Conservation (phyloP, 2,113 vertebrate species). For the Heterocephalus glaber region DNA sequence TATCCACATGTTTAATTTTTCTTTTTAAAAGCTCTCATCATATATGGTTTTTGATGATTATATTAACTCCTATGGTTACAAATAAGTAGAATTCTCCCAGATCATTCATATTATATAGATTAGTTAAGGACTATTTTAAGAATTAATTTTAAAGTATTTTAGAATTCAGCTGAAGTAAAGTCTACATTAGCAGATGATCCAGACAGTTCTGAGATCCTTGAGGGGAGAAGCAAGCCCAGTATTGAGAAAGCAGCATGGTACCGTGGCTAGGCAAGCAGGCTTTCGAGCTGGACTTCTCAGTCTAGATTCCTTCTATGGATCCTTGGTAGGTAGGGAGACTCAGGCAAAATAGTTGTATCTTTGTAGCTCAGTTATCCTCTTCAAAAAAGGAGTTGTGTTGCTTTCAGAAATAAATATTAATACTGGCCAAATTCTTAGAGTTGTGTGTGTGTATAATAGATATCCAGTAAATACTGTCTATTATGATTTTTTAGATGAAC, state of each 20-base stretch:
- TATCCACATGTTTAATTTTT: neutral
- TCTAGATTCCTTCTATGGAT: neutral
- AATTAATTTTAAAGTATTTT: neutral
- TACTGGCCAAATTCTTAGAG: neutral
- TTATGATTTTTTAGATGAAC: neutral
- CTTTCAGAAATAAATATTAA: slow-evolving; percentile 9
- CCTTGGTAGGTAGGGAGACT: neutral
- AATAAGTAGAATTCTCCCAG: neutral
- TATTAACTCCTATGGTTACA: neutral
- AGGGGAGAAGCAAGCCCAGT: neutral
- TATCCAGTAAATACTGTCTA: neutral
- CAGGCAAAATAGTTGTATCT: neutral
- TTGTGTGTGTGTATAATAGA: neutral
- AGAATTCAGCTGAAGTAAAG: neutral
- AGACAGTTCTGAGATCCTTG: neutral
- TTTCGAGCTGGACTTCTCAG: neutral
- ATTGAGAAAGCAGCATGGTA: neutral
- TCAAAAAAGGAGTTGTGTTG: neutral
- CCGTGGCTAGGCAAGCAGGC: neutral
- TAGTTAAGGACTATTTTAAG: neutral
- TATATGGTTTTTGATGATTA: neutral
- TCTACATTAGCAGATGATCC: neutral
- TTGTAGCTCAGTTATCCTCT: neutral
- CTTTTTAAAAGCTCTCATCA: neutral
- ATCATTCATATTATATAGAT: neutral